Conservation (phyloP, 2,113 vertebrate genomes). For the Mixornis gularis region DNA sequence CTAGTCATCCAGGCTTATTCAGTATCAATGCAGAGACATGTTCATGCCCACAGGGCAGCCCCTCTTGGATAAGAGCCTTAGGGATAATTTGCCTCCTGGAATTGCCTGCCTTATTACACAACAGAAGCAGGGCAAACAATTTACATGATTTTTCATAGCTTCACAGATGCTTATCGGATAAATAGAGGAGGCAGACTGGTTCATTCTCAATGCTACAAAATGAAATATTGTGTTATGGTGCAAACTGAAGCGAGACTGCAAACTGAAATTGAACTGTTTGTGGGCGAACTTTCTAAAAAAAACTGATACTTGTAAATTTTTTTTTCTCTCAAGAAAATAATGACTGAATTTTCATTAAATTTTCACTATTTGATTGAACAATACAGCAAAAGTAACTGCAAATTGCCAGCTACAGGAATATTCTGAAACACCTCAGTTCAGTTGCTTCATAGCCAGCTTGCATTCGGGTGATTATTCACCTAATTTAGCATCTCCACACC, state of each 20-base stretch:
- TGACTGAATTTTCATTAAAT: not conserved
- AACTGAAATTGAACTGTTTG: not conserved
- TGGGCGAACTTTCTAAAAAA: not conserved
- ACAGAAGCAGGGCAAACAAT: not conserved
- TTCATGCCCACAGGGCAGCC: not conserved
- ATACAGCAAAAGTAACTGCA: not conserved
- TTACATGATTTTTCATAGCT: not conserved
- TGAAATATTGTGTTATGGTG: not conserved
- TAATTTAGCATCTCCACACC: not conserved
- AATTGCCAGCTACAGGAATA: not conserved
- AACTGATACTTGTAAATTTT: not conserved
- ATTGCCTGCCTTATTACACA: not conserved
- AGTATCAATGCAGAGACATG: not conserved
- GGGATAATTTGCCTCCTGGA: not conserved
- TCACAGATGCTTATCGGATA: not conserved
- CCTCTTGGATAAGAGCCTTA: not conserved
- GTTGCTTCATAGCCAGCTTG: not conserved
- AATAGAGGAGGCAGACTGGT: not conserved
- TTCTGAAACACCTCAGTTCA: not conserved
- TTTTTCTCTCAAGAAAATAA: not conserved
- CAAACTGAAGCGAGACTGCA: not conserved
- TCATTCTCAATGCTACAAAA: not conserved
- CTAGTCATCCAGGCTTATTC: not conserved
- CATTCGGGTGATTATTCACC: not conserved
- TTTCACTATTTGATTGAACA: not conserved